Evolutionary conservation across 2,797 vertebrate genomes (phyloP).

Genomic region (Schizothorax lantsangensis): DNA sequence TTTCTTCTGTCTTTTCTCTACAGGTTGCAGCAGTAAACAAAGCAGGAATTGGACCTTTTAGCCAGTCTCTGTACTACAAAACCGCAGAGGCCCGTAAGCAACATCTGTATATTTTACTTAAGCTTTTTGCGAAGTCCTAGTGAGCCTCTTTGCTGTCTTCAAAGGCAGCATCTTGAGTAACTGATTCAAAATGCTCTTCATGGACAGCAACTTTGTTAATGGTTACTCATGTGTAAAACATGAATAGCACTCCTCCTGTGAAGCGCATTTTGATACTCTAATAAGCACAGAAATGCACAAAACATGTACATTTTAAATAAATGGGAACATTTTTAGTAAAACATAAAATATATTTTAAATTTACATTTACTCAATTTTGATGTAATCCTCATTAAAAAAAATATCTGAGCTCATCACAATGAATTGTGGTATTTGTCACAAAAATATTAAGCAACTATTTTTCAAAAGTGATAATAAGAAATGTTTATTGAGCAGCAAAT

Average conservation of each 20-base stretch:
- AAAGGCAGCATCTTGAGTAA: background rate
- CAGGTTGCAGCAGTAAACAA: constrained; percentile 91
- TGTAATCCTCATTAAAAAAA: background rate
- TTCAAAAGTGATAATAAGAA: background rate
- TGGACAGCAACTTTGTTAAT: background rate
- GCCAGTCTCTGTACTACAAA: constrained; percentile 90
- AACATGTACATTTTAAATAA: background rate
- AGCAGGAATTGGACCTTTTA: constrained; percentile 87
- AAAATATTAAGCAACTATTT: background rate
- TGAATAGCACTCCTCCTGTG: background rate
- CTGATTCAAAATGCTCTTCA: background rate
- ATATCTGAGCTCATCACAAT: too few species aligned
- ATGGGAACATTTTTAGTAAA: background rate
- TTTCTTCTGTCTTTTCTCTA: constrained; percentile 55
- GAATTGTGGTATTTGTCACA: background rate
- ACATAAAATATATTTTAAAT: background rate
- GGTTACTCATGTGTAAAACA: background rate
- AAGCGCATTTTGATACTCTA: background rate
- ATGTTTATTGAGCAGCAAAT: background rate
- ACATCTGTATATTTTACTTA: background rate
- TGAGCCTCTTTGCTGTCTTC: background rate
- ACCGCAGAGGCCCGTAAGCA: constrained; percentile 92
- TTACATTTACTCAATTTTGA: background rate
- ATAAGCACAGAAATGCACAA: background rate
- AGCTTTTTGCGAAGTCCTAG: background rate